Evolutionary conservation across 2,113 vertebrate species (phyloP), one percentile per base, ranked within the genome.

Genomic region (Datnioides undecimradiatus): DNA sequence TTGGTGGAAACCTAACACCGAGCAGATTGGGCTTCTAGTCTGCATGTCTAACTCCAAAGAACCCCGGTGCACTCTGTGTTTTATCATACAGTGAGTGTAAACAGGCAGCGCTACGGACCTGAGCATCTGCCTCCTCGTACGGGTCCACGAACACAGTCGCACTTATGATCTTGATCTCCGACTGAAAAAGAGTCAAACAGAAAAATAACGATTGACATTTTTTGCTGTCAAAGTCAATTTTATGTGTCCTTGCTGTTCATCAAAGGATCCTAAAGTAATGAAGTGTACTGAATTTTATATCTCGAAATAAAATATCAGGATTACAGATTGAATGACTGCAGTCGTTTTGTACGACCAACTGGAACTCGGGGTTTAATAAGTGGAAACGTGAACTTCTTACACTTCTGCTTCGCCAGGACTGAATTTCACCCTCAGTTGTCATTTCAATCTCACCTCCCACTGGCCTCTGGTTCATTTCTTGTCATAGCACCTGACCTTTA

Each of bases 131-230:
- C 84, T 99, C 98, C 59, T 99, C 98, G 1, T 98, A 99, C 0
- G 98, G 98, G 80, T 99, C 96, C 87, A 99, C 98, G 7, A 99
- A 99, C 91, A 99, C 97, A 0, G 94, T 93, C 1, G 96, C 92
- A 16, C 88, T 94, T 16, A 97, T 68, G 10, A 99, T 92, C 77
- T 95, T 94, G 75, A 99, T 95, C 85, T 99, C 98, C 23, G 97
- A 96, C 98, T 99, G 79, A n/a, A n/a, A 87, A 68, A 70, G 5
- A 49, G 14, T 16, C 25, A 67, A 36, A 25, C n/a, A 67, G 12
- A 49, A 73, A 5, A 43, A 34, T 19, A n/a, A n/a, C n/a, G n/a
- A n/a, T n/a, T n/a, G n/a, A n/a, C n/a, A n/a, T n/a, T n/a, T n/a
- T n/a, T n/a, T n/a, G n/a, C n/a, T n/a, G n/a, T n/a, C n/a, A n/a